Conservation (phyloP, 2,797 vertebrate species). For the Botia almorhae region DNA sequence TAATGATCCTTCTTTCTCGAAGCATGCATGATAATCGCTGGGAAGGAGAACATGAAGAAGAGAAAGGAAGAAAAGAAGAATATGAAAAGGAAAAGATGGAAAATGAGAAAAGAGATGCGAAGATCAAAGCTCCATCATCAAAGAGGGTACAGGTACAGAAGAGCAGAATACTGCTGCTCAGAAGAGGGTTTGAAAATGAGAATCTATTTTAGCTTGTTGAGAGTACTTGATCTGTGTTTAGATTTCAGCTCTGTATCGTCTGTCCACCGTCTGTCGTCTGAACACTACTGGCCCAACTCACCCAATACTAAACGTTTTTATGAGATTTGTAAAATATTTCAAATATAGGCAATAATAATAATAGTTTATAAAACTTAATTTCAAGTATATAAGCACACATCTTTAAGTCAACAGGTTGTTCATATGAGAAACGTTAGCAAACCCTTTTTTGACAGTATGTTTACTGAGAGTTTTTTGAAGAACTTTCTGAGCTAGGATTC, state of each 20-base stretch:
- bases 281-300: too few species aligned
- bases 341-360: too few species aligned
- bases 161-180: neutral
- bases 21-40: constrained; percentile 94
- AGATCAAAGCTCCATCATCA: constrained; percentile 55
- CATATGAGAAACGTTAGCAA: too few species aligned
- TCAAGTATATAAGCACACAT: too few species aligned
- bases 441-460: neutral
- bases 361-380: too few species aligned
- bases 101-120: constrained; percentile 45
- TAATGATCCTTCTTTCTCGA: constrained; percentile 5
- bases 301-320: too few species aligned
- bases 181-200: neutral
- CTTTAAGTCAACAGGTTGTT: too few species aligned
- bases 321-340: too few species aligned
- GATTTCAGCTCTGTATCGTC: too few species aligned
- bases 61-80: constrained; percentile 58
- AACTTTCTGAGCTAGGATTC: neutral
- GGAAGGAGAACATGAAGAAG: constrained; percentile 78
- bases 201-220: too few species aligned
- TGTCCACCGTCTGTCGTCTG: too few species aligned
- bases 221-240: too few species aligned
- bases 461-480: neutral
- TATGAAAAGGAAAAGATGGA: constrained; percentile 46
- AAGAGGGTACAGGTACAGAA: constrained; percentile 66